Percentiles rank a stretch among this genome's conserved stretches.
phyloP scores from a whole-genome alignment of 2,888 invertebrate species.

The Carabus problematicus region DNA sequence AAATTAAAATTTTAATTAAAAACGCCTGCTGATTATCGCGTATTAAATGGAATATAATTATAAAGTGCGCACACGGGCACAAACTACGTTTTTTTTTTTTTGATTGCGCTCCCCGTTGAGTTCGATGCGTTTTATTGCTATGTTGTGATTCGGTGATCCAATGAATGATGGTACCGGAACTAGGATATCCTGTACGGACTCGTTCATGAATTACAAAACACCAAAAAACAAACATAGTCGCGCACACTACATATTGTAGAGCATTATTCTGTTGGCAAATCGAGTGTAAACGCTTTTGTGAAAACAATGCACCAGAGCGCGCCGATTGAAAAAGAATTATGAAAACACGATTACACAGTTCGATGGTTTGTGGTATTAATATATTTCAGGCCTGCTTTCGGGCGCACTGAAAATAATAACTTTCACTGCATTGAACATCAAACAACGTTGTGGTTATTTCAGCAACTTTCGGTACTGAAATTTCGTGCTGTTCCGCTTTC shows the following conservation, averaged over 20 bases:
- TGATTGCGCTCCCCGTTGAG: too few relatives aligned
- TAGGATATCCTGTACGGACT: constrained; percentile 24
- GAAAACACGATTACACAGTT: constrained; percentile 38
- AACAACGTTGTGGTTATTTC: too few relatives aligned
- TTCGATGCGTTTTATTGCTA: too few relatives aligned
- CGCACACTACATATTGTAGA: not conserved
- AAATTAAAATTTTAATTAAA: too few relatives aligned
- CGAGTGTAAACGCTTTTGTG: constrained; percentile 25
- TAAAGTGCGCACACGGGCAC: too few relatives aligned
- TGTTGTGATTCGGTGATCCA: not conserved
- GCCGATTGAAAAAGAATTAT: constrained; percentile 41
- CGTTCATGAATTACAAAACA: constrained; percentile 36
- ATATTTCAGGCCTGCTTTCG: constrained; percentile 6
- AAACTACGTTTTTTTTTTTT: too few relatives aligned
- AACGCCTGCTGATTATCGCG: too few relatives aligned
- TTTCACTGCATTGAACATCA: constrained; percentile 2
- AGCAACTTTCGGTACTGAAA: too few relatives aligned
- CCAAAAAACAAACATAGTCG: constrained; percentile 23
- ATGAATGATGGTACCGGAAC: not conserved
- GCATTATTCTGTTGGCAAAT: constrained; percentile 33
- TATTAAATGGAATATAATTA: too few relatives aligned
- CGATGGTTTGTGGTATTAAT: constrained; percentile 27
- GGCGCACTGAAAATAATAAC: constrained; percentile 29
- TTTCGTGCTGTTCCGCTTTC: too few relatives aligned
- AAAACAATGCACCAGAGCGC: constrained; percentile 33